These are phyloP conservation scores for Chironomus tepperi DNA, from an alignment of 1,140 invertebrate species.

Conservation along the genomic window DNA sequence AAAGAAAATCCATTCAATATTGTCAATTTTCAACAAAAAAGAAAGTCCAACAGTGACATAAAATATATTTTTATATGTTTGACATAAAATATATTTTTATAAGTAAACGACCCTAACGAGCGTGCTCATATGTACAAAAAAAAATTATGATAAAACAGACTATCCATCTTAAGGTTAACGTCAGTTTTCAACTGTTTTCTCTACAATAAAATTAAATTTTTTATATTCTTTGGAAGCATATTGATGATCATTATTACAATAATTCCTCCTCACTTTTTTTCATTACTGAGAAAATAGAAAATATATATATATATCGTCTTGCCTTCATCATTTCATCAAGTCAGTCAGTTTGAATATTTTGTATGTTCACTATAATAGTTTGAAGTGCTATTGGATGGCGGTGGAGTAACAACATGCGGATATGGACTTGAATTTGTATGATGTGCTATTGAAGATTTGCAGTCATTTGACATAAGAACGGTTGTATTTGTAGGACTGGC, in stretches of 20 bases:
- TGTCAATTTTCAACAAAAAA: too few relatives aligned
- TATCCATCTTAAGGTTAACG: not conserved
- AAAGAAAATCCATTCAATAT: too few relatives aligned
- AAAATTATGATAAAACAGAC: slow-evolving; percentile 14
- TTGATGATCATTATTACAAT: not conserved
- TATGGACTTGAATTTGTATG: slow-evolving; percentile 5
- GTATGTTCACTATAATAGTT: not conserved
- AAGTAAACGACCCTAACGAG: too few relatives aligned
- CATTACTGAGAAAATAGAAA: not conserved
- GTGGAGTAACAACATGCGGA: slow-evolving; percentile 4
- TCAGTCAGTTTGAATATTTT: slow-evolving; percentile 10
- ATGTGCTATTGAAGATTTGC: not conserved
- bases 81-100: not conserved
- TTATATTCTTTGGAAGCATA: too few relatives aligned
- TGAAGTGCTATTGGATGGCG: not conserved
- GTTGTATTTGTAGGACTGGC: not conserved
- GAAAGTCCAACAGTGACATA: too few relatives aligned
- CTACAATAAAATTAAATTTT: too few relatives aligned
- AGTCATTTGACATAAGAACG: slow-evolving; percentile 1
- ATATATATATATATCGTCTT: not conserved
- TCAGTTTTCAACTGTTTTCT: not conserved
- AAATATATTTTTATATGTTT: not conserved
- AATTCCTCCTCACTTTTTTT: not conserved
- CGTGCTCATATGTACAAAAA: too few relatives aligned
- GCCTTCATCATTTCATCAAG: not conserved